Base-by-base conservation (phyloP, 1,140 invertebrate genomes). In the Brachionus plicatilis region DNA sequence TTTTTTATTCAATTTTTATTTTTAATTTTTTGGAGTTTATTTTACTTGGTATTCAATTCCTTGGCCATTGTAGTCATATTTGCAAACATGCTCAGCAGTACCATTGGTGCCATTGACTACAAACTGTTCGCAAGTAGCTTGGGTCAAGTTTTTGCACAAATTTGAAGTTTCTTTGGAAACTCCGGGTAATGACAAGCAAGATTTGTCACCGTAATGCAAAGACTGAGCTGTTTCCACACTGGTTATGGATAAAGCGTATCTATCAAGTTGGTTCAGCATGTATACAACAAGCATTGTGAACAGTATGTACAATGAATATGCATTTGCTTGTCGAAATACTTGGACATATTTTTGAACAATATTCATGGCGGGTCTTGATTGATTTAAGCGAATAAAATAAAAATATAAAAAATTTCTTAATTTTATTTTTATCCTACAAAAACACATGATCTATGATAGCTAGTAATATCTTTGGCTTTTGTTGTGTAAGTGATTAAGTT, bases 61-160 rank as follows among this genome's bases (percentile, higher is more conserved):
- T 53, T 96, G 91, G 0, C 95, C 95, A 88, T 95, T 96, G 91
- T 95, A 95, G 87, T 94, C 93, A 94, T 95, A 96, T 87, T 95
- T 93, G 88, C 95, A 97, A 86, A 94, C 93, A 1, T 88, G 85
- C 17, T 84, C 24, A 86, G 91, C 90, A 43, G 86, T 87, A 6
- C 91, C 88, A 1, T 92, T 92, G 37, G 86, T 87, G 7, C 91
- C 88, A 1, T 92, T 92, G 85, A 27, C 72, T 84, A 75, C 68
- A 17, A 84, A 84, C 12, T 20, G 8, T 27, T 53, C 7, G 20
- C 45, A 84, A 85, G 86, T 87, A 24, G 20, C 70, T 12, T 84
- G 83, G 0, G 85, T 83, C 45, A 86, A 86, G 43, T 29, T 76
- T 60, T 79, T 47, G 12, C 79, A 83, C 24, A 60, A 24, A 56